These are phyloP conservation scores for Pterocles gutturalis DNA, from an alignment of 2,113 vertebrate genomes.

Conservation along the genomic window DNA sequence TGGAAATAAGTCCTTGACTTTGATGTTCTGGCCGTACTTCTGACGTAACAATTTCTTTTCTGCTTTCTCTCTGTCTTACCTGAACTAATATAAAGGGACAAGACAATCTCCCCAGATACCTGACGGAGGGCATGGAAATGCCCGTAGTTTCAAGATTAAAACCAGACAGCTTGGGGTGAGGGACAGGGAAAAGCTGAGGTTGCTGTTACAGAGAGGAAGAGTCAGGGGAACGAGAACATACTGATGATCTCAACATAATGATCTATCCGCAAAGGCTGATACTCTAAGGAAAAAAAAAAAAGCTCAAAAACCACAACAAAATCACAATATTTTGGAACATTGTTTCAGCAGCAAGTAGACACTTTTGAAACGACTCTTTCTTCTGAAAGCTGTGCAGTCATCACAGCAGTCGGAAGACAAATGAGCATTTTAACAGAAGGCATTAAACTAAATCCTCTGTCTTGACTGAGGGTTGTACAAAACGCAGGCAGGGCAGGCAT, in stretches of 20 bases:
- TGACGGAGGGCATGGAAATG: neutral
- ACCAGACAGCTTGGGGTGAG: neutral
- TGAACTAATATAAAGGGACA: neutral
- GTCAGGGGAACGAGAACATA: neutral
- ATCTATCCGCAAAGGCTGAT: neutral
- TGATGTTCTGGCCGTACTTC: neutral
- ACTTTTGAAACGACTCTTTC: neutral
- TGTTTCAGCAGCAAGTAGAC: neutral
- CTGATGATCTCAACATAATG: neutral
- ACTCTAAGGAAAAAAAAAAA: neutral
- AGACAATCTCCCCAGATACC: neutral
- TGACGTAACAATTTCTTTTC: neutral
- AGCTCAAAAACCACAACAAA: neutral
- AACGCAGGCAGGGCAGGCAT: neutral
- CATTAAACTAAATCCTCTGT: neutral
- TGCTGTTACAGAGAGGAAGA: neutral
- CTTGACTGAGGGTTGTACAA: neutral
- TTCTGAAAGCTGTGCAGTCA: neutral
- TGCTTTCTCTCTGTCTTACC: neutral
- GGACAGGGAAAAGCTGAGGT: neutral
- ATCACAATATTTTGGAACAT: fast-evolving
- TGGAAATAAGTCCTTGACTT: neutral
- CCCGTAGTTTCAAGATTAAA: neutral
- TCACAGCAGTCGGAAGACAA: neutral
- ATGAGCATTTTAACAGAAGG: neutral